Base-by-base conservation (phyloP, 1,140 invertebrate species). In the Drosophila subobscura region DNA sequence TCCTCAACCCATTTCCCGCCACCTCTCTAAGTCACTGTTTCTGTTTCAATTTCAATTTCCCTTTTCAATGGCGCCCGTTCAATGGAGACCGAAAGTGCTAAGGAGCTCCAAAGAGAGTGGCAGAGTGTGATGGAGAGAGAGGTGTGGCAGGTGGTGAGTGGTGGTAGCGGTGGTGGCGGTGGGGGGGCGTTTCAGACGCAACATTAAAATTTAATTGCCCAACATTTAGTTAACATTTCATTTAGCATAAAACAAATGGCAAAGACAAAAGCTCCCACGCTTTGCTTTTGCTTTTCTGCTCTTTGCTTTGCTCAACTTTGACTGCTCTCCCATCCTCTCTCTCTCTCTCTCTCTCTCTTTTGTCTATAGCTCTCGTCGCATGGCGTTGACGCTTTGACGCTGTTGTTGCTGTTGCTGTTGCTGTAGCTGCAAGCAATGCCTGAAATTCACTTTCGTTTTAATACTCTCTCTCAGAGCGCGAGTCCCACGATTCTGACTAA, bases 121-220 rank as follows among this genome's bases (percentile, higher is more conserved):
- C 40, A 51, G 58, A 67, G 53, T 46, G 59, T 40, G 64, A 20
- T 16, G 64, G 49, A 25, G 73, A 49, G 49, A 52, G 53, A 49
- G 55, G 60, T 37, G 44, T n/a, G 37, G 57, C 25, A 52, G 14
- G 44, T 25, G 33, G 16, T 33, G 27, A 55, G 20, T 27, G 60
- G 52, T 23, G 70, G 56, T 46, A 50, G 46, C 56, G 55, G 59
- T 45, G 52, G n/a, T 33, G 53, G 42, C 50, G 22, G 44, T 33
- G 42, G 16, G 25, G 27, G 23, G 23, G 33, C 37, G 16, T 20
- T 20, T 20, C 1, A 20, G 27, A 41, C 25, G 71, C 76, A 77
- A 75, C 79, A 84, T 85, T 84, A 85, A 81, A 77, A 88, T 81
- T 86, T 86, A 86, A 86, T 86, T 88, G 77, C 77, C 33, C 58